phyloP scores from a whole-genome alignment of 1,140 invertebrate species.

The Ostrea denselamellosa region DNA sequence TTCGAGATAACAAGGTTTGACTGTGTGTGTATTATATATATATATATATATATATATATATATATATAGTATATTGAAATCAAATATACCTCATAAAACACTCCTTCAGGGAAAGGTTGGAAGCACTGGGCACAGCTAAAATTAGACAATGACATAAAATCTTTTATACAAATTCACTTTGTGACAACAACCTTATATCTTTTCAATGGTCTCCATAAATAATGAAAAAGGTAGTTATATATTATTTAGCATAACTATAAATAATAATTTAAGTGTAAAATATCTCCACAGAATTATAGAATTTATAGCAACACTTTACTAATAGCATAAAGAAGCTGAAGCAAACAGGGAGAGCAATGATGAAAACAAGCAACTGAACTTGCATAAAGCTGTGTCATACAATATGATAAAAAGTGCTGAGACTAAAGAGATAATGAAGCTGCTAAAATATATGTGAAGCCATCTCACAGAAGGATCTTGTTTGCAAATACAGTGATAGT shows the following conservation, averaged over 20 bases:
- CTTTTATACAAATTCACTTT: background rate
- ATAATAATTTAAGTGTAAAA: background rate
- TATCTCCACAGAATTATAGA: background rate
- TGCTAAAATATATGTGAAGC: conserved; percentile 8
- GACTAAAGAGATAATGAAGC: background rate
- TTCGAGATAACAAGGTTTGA: no score
- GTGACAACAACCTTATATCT: background rate
- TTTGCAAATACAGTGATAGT: background rate
- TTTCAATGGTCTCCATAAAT: background rate
- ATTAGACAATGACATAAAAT: conserved; percentile 51
- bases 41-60: background rate
- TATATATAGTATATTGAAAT: background rate
- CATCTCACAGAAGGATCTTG: background rate
- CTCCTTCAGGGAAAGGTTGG: conserved; percentile 96
- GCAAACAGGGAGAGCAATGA: background rate
- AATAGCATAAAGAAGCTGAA: background rate
- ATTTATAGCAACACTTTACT: background rate
- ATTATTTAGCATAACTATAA: background rate
- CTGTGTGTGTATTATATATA: no score
- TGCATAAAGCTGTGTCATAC: background rate
- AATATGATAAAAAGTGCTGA: conserved; percentile 7
- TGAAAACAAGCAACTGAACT: background rate
- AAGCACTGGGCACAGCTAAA: conserved; percentile 98
- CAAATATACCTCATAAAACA: conserved; percentile 91
- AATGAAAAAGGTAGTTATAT: background rate